Base-by-base conservation (phyloP, 2,888 invertebrate genomes). In the Cephus spinipes region DNA sequence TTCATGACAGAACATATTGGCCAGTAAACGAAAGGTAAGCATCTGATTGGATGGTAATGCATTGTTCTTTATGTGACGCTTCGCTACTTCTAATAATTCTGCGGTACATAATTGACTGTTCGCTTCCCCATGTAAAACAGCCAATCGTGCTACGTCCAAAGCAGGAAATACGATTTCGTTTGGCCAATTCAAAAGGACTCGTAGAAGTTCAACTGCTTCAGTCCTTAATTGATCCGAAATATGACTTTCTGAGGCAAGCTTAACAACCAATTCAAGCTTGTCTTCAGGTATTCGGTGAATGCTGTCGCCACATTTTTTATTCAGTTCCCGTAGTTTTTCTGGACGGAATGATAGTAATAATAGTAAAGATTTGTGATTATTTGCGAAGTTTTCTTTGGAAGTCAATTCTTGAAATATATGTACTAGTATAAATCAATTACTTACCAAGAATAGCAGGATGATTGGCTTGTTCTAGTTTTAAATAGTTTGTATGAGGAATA, bases 141-240 rank as follows among this genome's bases (percentile, higher is more conserved):
- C 96, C 87, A 98, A 92, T 83, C 99, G 94, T 23, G 97, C 93
- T 9, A 98, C 93, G 89, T 99, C 99, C 84, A 99, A 92, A 9
- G 96, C 96, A 0, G 99, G 99, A 89, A 98, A 98, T 1, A 98
- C 93, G 82, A 95, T 94, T 88, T 96, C 96, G 9, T 86, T 83
- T 11, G 91, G 88, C 91, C 91, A 91, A 30, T 86, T 83, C 30
- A 91, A 79, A 35, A 91, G 83, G 12, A 73, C 81, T 73, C 79
- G 85, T 34, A 91, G 77, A 32, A 83, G 82, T 55, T 77, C 79
- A 11, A 89, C 79, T 12, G 86, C 82, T 33, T 82, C 86, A 4
- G 74, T 68, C 68, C 77, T 79, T 55, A 83, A 32, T n/a, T 75
- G 40, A 69, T 80, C 79, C n/a, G 85, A 84, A 12, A 83, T 35